These are phyloP conservation scores for Centrocercus urophasianus DNA, from an alignment of 2,113 vertebrate species.

Conservation along the genomic window DNA sequence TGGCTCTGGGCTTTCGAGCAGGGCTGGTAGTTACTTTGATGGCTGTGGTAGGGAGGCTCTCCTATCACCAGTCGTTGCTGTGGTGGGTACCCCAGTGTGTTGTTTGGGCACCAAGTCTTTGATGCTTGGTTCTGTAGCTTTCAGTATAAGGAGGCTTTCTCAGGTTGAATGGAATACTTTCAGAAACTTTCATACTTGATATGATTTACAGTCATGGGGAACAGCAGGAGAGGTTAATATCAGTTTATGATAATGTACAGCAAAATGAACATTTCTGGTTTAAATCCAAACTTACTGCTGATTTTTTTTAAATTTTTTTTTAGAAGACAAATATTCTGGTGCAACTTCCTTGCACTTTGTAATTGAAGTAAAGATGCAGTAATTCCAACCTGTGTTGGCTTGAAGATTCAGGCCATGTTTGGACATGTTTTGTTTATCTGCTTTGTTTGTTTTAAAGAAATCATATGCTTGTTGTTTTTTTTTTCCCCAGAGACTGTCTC, in stretches of 20 bases:
- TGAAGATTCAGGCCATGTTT: not conserved
- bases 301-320: not conserved
- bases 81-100: not conserved
- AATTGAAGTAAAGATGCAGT: not conserved
- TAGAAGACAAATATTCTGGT: not conserved
- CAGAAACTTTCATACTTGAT: conserved; percentile 24
- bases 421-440: not conserved
- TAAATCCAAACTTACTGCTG: not conserved
- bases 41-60: not conserved
- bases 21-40: not conserved
- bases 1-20: not conserved
- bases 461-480: rapidly evolving
- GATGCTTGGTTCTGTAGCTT: not conserved
- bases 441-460: not conserved
- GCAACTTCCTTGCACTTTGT: not conserved
- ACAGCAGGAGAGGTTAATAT: not conserved
- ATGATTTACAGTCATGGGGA: not conserved
- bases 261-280: conserved; percentile 9
- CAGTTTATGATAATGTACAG: not conserved
- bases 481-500: not conserved
- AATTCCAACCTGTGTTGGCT: not conserved
- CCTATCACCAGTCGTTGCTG: not conserved
- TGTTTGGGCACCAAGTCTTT: not conserved
- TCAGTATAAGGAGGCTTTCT: not conserved
- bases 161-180: rapidly evolving